Evolutionary conservation across 2,797 vertebrate genomes (phyloP).

Genomic region (Channa striata): DNA sequence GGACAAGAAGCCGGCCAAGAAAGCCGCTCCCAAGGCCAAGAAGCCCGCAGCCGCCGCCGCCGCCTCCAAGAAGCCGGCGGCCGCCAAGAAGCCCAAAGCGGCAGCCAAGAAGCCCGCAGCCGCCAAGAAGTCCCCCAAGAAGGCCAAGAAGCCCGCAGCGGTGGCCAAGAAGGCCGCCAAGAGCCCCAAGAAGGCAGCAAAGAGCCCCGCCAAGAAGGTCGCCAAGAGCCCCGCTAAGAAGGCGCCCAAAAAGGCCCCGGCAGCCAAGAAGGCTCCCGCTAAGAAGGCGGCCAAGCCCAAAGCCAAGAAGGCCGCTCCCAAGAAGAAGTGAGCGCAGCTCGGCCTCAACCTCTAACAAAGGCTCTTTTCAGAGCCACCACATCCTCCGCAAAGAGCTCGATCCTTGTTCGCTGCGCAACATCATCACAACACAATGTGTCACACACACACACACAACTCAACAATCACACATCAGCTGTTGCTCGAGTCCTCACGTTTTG

Average conservation of each 20-base stretch:
- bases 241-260: neutral
- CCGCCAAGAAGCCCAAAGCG: constrained; percentile 1
- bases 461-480: too few relatives aligned
- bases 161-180: constrained; percentile 17
- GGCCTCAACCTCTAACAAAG: neutral
- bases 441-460: too few relatives aligned
- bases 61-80: constrained; percentile 24
- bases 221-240: constrained; percentile 40
- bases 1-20: neutral
- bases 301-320: constrained; percentile 30
- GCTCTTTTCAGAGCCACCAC: constrained; percentile 36
- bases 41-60: too few relatives aligned
- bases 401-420: too few relatives aligned
- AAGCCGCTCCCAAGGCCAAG: constrained; percentile 17
- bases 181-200: constrained; percentile 28
- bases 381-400: neutral
- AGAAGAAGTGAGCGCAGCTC: constrained; percentile 31
- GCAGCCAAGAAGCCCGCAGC: neutral
- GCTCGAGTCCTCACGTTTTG: too few relatives aligned
- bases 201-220: constrained; percentile 10
- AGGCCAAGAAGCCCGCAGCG: neutral
- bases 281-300: constrained; percentile 17
- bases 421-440: too few relatives aligned
- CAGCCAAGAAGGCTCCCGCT: constrained; percentile 11
- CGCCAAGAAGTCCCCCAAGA: constrained; percentile 12